Percentiles rank a stretch among this genome's conserved stretches.
These are phyloP conservation scores for Pseudochirops cupreus DNA, from an alignment of 2,797 vertebrate genomes.

Conservation along the genomic window DNA sequence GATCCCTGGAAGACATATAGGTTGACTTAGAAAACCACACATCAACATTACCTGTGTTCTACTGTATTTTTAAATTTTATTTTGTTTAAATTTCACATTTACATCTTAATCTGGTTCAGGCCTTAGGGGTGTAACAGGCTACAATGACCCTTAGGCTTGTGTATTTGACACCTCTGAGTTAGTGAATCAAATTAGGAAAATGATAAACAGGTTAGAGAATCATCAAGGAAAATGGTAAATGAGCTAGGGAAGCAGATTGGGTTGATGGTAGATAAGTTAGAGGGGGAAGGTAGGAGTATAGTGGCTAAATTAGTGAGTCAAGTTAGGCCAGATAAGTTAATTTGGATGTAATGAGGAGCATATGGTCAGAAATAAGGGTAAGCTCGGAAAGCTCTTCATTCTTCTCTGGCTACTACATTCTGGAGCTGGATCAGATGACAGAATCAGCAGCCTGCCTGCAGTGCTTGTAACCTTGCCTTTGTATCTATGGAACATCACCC, in stretches of 20 bases:
- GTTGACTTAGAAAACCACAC: not conserved
- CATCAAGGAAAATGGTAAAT: not conserved
- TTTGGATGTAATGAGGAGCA: not conserved
- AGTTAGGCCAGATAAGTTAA: not conserved
- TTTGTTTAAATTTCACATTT: not conserved
- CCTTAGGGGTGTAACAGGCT: not conserved
- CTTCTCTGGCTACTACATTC: not conserved
- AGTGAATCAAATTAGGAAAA: not conserved
- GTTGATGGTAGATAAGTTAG: not conserved
- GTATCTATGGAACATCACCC: not conserved
- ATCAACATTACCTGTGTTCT: not conserved
- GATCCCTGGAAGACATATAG: not conserved
- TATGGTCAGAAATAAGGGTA: not conserved
- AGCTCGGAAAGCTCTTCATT: not conserved
- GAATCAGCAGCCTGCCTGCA: not conserved
- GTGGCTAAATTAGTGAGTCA: not conserved
- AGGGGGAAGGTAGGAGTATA: not conserved
- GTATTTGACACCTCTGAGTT: not conserved
- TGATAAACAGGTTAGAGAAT: not conserved
- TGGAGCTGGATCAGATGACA: not conserved
- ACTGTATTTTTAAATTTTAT: not conserved
- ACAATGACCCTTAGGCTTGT: not conserved
- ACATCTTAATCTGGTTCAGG: not conserved
- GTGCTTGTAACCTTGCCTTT: not conserved
- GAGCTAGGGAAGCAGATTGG: not conserved